Conservation (phyloP, 2,113 vertebrate species). For the Cinclus cinclus region DNA sequence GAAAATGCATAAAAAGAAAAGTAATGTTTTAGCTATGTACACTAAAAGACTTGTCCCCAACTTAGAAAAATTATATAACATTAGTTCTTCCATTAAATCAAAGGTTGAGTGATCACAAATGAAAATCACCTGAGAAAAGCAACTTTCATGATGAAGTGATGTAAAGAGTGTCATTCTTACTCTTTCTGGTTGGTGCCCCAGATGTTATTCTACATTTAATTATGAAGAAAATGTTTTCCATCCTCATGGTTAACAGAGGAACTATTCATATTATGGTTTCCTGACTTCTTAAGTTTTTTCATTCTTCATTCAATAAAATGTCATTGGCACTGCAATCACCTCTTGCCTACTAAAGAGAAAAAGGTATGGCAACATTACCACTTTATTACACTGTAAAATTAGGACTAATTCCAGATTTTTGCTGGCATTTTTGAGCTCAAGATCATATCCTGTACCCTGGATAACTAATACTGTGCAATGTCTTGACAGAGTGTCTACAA, state of each 20-base stretch:
- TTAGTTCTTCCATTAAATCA: neutral
- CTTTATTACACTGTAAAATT: neutral
- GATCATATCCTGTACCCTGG: neutral
- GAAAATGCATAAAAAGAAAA: neutral
- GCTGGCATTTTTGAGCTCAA: neutral
- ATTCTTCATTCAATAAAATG: neutral
- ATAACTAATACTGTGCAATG: neutral
- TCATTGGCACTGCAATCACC: neutral
- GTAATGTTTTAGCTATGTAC: neutral
- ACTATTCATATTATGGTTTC: neutral
- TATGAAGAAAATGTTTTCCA: neutral
- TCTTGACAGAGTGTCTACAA: neutral
- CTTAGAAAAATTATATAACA: neutral
- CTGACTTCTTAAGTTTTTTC: neutral
- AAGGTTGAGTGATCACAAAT: neutral
- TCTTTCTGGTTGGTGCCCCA: neutral
- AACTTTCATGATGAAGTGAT: neutral
- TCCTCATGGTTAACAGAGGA: neutral
- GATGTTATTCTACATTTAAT: neutral
- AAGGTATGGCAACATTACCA: neutral
- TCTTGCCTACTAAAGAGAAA: neutral
- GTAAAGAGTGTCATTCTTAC: neutral
- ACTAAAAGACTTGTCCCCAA: neutral
- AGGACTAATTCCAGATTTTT: constrained; percentile 8
- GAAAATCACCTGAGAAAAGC: neutral